Conservation (phyloP, 2,888 invertebrate species). For the Ectemnius continuus region DNA sequence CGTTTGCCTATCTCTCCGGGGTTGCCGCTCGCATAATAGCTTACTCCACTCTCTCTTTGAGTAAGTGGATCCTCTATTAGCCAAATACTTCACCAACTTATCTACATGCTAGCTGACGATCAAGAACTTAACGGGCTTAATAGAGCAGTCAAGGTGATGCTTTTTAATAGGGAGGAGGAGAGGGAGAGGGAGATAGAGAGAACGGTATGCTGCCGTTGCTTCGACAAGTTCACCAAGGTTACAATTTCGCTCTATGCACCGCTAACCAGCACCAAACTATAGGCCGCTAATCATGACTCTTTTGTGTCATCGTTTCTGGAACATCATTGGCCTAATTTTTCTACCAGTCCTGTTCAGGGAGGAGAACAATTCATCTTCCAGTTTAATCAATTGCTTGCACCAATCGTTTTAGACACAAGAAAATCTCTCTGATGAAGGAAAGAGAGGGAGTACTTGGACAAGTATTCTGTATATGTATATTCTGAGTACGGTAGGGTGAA, state of each 20-base stretch:
- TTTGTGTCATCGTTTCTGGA: no score
- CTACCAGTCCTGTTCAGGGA: no score
- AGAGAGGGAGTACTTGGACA: no score
- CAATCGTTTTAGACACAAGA: no score
- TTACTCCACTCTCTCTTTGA: background rate
- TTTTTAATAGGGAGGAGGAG: conserved; percentile 41
- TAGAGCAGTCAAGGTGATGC: conserved; percentile 42
- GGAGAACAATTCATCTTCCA: no score
- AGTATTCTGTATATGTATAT: no score
- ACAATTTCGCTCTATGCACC: conserved; percentile 42
- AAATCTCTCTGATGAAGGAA: no score
- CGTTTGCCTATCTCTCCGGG: background rate
- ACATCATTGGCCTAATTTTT: no score
- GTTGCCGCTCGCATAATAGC: background rate
- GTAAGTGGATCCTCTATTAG: background rate
- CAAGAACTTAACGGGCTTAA: conserved; percentile 41
- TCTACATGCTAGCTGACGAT: conserved; percentile 35
- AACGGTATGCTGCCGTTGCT: conserved; percentile 18
- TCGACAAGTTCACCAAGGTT: conserved; percentile 59
- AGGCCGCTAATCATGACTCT: no score
- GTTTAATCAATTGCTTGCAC: no score
- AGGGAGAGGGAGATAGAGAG: no score
- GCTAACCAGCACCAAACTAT: background rate
- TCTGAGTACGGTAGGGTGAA: no score
- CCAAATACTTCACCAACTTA: conserved; percentile 40